These are phyloP conservation scores for Falco cherrug DNA, from an alignment of 2,797 vertebrate species.

Conservation along the genomic window DNA sequence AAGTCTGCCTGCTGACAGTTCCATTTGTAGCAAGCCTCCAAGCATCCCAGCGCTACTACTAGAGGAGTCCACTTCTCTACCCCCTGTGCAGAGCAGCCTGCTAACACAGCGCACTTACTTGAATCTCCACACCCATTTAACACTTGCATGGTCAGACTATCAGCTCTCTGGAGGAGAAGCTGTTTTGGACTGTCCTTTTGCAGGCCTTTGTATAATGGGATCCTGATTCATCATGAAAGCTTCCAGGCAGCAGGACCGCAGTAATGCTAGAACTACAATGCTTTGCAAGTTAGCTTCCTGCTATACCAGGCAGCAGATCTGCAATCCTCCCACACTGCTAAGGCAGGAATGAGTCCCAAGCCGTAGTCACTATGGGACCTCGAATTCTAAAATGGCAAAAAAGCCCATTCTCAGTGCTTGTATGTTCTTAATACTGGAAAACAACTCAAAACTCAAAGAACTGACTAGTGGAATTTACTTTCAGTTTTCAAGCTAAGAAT, in stretches of 20 bases:
- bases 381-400: neutral
- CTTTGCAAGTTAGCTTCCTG: neutral
- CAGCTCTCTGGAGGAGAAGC: neutral
- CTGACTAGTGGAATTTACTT: neutral
- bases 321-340: neutral
- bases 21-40: neutral
- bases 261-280: neutral
- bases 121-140: neutral
- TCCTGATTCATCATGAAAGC: neutral
- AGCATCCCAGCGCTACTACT: neutral
- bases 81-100: neutral
- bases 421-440: neutral
- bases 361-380: neutral
- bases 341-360: neutral
- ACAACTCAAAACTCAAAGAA: neutral
- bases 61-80: neutral
- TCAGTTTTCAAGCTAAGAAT: neutral
- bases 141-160: neutral
- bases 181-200: neutral
- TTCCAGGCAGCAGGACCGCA: neutral
- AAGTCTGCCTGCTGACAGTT: neutral
- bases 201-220: neutral
- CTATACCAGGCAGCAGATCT: neutral
- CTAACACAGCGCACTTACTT: neutral
- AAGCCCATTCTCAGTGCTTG: neutral